phyloP scores from a whole-genome alignment of 1,140 invertebrate genomes.

The Drosophila punjabiensis region DNA sequence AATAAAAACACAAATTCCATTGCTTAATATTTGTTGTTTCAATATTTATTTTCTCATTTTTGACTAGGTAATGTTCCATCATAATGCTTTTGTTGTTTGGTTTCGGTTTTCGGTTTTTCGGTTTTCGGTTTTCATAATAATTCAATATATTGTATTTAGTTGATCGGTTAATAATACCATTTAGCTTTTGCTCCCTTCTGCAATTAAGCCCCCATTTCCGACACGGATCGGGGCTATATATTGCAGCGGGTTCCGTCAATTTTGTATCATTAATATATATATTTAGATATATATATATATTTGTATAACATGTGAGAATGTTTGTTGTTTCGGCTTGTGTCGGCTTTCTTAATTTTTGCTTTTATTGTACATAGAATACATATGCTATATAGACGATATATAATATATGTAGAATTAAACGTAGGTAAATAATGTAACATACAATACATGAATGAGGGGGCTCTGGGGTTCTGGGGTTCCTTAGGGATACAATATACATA shows the following conservation, averaged over 20 bases:
- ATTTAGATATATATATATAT: slow-evolving; percentile 37
- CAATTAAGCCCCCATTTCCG: slow-evolving; percentile 3
- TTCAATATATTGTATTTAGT: slow-evolving; percentile 67
- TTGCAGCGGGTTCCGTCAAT: background rate
- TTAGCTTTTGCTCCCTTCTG: slow-evolving; percentile 18
- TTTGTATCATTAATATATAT: slow-evolving; percentile 40
- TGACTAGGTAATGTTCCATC: slow-evolving; percentile 75
- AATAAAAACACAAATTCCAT: slow-evolving; percentile 38
- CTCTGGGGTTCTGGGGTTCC: slow-evolving; percentile 2
- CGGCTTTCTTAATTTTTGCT: background rate
- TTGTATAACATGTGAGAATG: slow-evolving; percentile 74
- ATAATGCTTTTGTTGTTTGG: slow-evolving; percentile 44
- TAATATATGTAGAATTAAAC: slow-evolving; percentile 65
- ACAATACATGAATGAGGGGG: slow-evolving; percentile 62
- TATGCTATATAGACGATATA: slow-evolving; percentile 54
- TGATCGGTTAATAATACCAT: slow-evolving; percentile 75
- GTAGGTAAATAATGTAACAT: slow-evolving; percentile 70
- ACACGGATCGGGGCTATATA: slow-evolving; percentile 4
- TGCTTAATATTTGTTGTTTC: slow-evolving; percentile 63
- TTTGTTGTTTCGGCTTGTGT: slow-evolving; percentile 12
- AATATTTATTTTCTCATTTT: slow-evolving; percentile 82
- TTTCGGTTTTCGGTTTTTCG: slow-evolving; percentile 10
- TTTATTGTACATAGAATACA: slow-evolving; percentile 70
- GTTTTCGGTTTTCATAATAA: slow-evolving; percentile 58
- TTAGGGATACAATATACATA: slow-evolving; percentile 73